Evolutionary conservation across 2,888 invertebrate species (phyloP), one percentile per base, ranked within the genome.

Genomic region (Lasioglossum figueresi): DNA sequence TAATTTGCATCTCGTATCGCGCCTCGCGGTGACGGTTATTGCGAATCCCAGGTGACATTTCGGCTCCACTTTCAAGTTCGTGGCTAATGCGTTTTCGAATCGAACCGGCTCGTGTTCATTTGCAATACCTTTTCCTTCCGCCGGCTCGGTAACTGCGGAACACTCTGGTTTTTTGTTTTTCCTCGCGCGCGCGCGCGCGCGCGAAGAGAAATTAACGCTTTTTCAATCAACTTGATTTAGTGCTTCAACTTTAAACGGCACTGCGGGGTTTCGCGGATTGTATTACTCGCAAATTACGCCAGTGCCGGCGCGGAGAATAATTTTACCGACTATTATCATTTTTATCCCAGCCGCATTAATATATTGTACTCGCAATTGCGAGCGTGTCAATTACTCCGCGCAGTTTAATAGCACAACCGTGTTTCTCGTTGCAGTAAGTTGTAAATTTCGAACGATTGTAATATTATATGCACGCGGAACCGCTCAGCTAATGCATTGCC

Each of bases 1-100:
- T 79, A 88, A 88, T 88, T 88, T 87, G 84, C 88, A 87, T 88
- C 76, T 71, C 76, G 80, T 80, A 80, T 88, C 78, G 84, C 59
- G 37, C 66, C 74, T 77, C 77, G 66, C 12, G 71, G 48, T 80
- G 76, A 78, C 71, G 82, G 78, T 80, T 84, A 88, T 82, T 82
- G 78, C 74, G 80, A 88, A 71, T 82, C 76, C 88, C 88, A 45
- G 70, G 88, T 45, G 88, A 73, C 72, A 27, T 56, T 82, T 79
- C 73, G 63, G 72, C 56, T 70, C 78, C 75, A 56, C 76, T 83
- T 80, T 70, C 82, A 45, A 75, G 52, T 48, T 31, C 23, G 40
- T 40, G 27, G 43, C 85, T 79, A 76, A 79, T 77, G 84, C 77
- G 45, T 73, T 85, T 79, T 76, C 85, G 27, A 85, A 79, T 76